Evolutionary conservation across 2,797 vertebrate genomes (phyloP).

Genomic region (Urocyon cinereoargenteus): DNA sequence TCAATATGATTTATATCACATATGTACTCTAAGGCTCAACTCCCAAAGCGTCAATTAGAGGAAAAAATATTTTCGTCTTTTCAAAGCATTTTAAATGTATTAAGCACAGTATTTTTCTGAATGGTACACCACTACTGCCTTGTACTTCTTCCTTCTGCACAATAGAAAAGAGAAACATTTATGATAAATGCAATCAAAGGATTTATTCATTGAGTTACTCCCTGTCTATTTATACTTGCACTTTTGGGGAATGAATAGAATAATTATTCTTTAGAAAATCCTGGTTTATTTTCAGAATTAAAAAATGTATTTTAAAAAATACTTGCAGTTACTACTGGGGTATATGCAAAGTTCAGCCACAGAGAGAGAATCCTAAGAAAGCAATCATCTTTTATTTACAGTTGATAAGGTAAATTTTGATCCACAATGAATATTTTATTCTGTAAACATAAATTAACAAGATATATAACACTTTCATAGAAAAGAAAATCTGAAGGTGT

Average conservation of each 20-base stretch:
- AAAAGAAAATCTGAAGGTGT: neutral
- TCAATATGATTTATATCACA: constrained; percentile 18
- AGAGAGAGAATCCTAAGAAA: neutral
- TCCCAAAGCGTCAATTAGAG: constrained; percentile 23
- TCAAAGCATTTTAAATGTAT: constrained; percentile 58
- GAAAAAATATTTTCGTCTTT: neutral
- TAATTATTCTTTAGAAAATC: neutral
- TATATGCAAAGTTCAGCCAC: neutral
- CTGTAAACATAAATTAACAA: constrained; percentile 5
- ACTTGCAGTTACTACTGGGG: neutral
- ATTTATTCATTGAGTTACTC: neutral
- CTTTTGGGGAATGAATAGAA: neutral
- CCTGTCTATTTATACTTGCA: neutral
- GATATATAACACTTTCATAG: neutral
- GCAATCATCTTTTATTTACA: neutral
- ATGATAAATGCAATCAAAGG: constrained; percentile 61
- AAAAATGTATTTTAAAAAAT: neutral
- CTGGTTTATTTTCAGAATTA: constrained; percentile 36
- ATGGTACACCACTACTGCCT: neutral
- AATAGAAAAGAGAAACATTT: constrained; percentile 1
- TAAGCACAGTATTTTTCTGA: constrained; percentile 45
- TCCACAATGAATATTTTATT: constrained; percentile 24
- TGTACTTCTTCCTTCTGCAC: constrained; percentile 29
- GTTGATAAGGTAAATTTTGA: constrained; percentile 5
- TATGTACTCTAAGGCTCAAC: neutral